Evolutionary conservation across 2,888 invertebrate genomes (phyloP), one percentile per base, ranked within the genome.

Genomic region (Plagodis pulveraria): DNA sequence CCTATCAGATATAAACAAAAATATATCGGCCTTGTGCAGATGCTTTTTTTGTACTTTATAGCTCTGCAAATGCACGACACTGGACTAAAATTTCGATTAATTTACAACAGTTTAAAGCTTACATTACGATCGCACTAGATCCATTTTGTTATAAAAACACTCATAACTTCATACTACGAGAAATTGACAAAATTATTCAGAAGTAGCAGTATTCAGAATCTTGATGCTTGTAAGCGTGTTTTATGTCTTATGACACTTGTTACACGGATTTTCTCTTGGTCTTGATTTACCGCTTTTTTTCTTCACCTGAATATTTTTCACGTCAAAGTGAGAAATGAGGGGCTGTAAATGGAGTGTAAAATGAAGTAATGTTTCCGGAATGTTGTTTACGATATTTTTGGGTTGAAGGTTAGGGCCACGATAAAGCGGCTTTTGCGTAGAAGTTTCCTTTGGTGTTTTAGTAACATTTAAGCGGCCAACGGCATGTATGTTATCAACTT

Each of bases 181-280:
- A 50, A 54, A 54, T 54, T 58, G 54, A 50, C 50, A 35, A 50
- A 42, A 59, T 54, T 55, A 59, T 59, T 50, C 54, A 58, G 46
- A 54, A 53, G 32, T 38, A 49, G 40, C 10, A 50, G 33, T 45
- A 42, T 50, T 50, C 46, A 47, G 50, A n/a, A 38, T 36, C 55
- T 50, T 54, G 12, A 11, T 10, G 47, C 43, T 10, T 40, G 47
- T 48, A 51, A 59, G 44, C 51, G 60, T 60, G 51, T 56, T 60
- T 60, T 60, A 60, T 60, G 55, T 60, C 51, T 51, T 52, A 56
- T 43, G 60, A 60, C 60, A 56, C 60, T 60, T 60, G 56, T 60
- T 60, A 60, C 60, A 48, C 48, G 44, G n/a, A 22, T 52, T 40
- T 34, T 38, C 56, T 56, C 41, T 34, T 56, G 52, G 60, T 48